Evolutionary conservation across 2,888 invertebrate species (phyloP), one percentile per base, ranked within the genome.

Genomic region (Glaucopsyche alexis): DNA sequence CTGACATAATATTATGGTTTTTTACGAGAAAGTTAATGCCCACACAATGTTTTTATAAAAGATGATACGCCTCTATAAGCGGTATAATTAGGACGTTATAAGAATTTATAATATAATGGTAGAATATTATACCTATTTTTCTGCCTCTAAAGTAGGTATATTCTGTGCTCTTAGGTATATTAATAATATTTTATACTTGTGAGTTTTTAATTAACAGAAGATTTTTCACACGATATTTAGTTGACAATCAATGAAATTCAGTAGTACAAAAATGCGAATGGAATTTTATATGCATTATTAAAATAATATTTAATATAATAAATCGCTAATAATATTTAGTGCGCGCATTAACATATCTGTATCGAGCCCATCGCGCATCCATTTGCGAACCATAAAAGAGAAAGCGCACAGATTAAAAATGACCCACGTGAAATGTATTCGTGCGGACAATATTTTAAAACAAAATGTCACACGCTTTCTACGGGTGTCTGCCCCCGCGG

Each of bases 401-500:
- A 87, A 87, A 85, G 82, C 84, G 82, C 81, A 84, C 83, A 83
- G 87, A 91, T 90, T 90, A 88, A 90, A 91, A 91, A 89, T 89
- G 88, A 89, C 89, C 89, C 90, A 88, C 88, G 89, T 88, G 90
- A 91, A 69, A 91, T 87, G 90, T 91, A 88, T 90, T 90, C 89
- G 89, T 86, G 90, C 87, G 89, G 88, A 91, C 91, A 92, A 93
- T 93, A 93, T 93, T 92, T 93, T 92, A 91, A 91, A 93, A 93
- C 92, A 92, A 91, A 92, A 91, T 91, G 91, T 93, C 91, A 92
- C 92, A 92, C 91, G 90, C 90, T 91, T 91, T 91, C 90, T 89
- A 88, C 91, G 90, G 87, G 85, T 86, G 86, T 87, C 87, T 86
- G 82, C 89, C 81, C 84, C 84, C 85, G 81, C 85, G 81, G 82